These are phyloP conservation scores for Melinaea menophilus DNA, from an alignment of 2,888 invertebrate species.

Conservation along the genomic window DNA sequence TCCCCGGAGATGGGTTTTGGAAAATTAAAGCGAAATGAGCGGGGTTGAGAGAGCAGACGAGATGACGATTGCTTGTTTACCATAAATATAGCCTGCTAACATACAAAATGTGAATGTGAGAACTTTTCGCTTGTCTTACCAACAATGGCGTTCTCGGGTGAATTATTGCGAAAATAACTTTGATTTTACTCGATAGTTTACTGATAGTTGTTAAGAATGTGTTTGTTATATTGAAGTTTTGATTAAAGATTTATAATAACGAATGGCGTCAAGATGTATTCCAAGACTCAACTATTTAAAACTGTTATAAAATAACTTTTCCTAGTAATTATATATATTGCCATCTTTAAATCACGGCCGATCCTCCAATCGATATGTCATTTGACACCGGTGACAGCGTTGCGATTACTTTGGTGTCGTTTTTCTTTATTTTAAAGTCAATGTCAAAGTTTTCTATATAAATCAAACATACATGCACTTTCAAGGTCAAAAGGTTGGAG, in stretches of 20 bases:
- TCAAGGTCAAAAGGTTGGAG: too few species aligned
- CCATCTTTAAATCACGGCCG: conserved; percentile 1
- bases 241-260: neutral
- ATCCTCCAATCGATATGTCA: neutral
- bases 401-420: neutral
- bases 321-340: neutral
- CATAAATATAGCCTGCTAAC: conserved; percentile 43
- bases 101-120: conserved; percentile 36
- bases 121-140: conserved; percentile 29
- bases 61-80: conserved; percentile 70
- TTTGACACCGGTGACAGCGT: neutral
- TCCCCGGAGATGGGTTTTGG: conserved; percentile 67
- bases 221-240: neutral
- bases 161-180: conserved; percentile 26
- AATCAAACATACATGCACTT: too few species aligned
- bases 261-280: too few species aligned
- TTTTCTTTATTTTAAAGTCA: too few species aligned
- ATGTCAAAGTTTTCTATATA: too few species aligned
- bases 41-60: conserved; percentile 58
- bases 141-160: conserved; percentile 24
- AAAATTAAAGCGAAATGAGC: conserved; percentile 68
- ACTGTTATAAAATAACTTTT: too few species aligned
- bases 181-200: conserved; percentile 26
- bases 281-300: too few species aligned
- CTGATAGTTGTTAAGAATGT: conserved; percentile 6